phyloP scores from a whole-genome alignment of 2,113 vertebrate genomes.

The Nycticryphes semicollaris region DNA sequence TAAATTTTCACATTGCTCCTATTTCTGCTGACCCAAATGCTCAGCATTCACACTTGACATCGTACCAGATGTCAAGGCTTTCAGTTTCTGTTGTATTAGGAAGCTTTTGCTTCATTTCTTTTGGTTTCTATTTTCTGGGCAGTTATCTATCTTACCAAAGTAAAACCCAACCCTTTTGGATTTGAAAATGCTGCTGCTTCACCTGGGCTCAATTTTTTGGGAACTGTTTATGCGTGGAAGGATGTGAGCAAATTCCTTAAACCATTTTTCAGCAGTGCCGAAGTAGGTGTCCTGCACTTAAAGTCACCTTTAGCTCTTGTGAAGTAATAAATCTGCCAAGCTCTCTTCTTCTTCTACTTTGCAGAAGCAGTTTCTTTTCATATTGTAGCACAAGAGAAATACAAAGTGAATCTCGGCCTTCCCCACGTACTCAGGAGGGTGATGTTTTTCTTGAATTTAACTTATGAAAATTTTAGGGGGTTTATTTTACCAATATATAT shows the following conservation, averaged over 20 bases:
- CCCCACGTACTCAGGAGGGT: not conserved
- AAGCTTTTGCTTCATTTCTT: not conserved
- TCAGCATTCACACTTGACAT: not conserved
- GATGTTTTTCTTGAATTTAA: not conserved
- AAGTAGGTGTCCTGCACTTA: not conserved
- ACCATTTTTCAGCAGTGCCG: not conserved
- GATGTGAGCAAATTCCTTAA: not conserved
- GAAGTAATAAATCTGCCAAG: not conserved
- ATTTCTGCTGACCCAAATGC: not conserved
- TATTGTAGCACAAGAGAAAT: not conserved
- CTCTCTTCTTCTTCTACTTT: too few relatives aligned
- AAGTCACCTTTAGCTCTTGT: not conserved
- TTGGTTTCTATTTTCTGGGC: not conserved
- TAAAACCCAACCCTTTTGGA: not conserved
- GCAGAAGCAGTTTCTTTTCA: not conserved
- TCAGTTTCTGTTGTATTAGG: not conserved
- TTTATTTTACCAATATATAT: not conserved
- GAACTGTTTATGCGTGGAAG: rapidly evolving
- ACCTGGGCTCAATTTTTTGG: not conserved
- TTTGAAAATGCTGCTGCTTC: not conserved
- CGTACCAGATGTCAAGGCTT: not conserved
- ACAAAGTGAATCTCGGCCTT: not conserved
- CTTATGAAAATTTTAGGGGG: not conserved
- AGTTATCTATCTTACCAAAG: not conserved
- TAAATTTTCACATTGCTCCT: not conserved